These are phyloP conservation scores for Dinoponera quadriceps DNA, from an alignment of 1,140 invertebrate genomes.

Conservation along the genomic window DNA sequence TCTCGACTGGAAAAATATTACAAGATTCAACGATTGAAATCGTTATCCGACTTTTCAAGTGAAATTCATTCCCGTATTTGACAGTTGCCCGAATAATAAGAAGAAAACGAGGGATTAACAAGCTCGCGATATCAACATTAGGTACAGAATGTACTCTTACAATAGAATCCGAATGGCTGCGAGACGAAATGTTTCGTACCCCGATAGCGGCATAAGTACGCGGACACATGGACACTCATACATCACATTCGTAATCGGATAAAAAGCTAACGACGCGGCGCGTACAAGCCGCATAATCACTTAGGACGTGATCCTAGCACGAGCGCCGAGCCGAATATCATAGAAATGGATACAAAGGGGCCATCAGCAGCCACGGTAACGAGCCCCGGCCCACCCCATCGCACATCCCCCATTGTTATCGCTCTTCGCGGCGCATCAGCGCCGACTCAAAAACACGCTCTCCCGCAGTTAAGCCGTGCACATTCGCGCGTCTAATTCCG, in stretches of 20 bases:
- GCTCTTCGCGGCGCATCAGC: conserved; percentile 55
- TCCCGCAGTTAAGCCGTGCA: conserved; percentile 66
- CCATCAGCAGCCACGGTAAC: conserved; percentile 57
- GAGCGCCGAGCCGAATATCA: conserved; percentile 41
- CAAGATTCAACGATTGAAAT: too few species aligned
- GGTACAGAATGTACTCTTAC: too few species aligned
- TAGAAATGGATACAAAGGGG: conserved; percentile 60
- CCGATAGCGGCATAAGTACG: conserved; percentile 25
- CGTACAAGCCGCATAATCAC: conserved; percentile 60
- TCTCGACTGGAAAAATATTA: too few species aligned
- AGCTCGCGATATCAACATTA: too few species aligned
- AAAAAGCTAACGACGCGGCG: conserved; percentile 60
- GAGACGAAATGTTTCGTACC: neutral
- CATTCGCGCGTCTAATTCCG: conserved; percentile 59
- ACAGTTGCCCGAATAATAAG: neutral
- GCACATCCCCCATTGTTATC: conserved; percentile 50
- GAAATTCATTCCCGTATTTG: too few species aligned
- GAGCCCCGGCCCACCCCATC: conserved; percentile 3
- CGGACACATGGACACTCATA: conserved; percentile 31
- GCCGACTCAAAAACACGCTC: conserved; percentile 58
- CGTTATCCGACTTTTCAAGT: too few species aligned
- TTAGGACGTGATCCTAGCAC: conserved; percentile 55
- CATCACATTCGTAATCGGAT: conserved; percentile 59
- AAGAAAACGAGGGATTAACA: too few species aligned
- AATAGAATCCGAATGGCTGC: neutral